Evolutionary conservation across 2,888 invertebrate genomes (phyloP), one percentile per base, ranked within the genome.

Genomic region (Spisula subtruncata): DNA sequence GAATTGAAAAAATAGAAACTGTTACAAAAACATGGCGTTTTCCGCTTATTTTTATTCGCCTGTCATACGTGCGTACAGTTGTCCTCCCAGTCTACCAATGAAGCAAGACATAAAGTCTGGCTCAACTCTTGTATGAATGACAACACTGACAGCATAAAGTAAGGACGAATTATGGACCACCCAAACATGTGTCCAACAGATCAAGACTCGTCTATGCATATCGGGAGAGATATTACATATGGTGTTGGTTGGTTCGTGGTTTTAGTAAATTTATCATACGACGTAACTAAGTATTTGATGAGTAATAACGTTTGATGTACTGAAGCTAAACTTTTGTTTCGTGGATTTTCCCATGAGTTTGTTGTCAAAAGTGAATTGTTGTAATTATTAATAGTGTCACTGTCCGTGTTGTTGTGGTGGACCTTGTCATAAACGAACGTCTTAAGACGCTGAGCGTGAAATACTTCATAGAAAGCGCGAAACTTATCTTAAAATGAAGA

Each of bases 151-250:
- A 80, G 29, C 35, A 35, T 51, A 85, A 80, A 85, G 46, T 79
- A 79, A 80, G 80, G 79, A 85, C 85, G 79, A 80, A 80, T 85
- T 85, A 56, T 46, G 80, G 85, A 85, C 85, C 85, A 80, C 85
- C 85, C 85, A 80, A 80, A 85, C 35, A 18, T 35, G 18, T 85
- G 56, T 85, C 85, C 80, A 35, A 85, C 46, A 35, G 85, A 85
- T 85, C 85, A 79, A 66, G 51, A 84, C 79, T 85, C 80, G 25
- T 71, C 41, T 71, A 56, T 46, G 56, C 32, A 85, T 54, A 81
- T 81, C 46, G 79, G 35, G 56, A 80, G 85, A 85, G 80, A 80
- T 51, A 80, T 54, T 85, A 85, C 85, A 85, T 56, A 85, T 80
- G 85, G 85, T 35, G 56, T 71, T 29, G n/a, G n/a, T n/a, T n/a